These are phyloP conservation scores for Lagorchestes hirsutus DNA, from an alignment of 2,797 vertebrate species.

Conservation along the genomic window DNA sequence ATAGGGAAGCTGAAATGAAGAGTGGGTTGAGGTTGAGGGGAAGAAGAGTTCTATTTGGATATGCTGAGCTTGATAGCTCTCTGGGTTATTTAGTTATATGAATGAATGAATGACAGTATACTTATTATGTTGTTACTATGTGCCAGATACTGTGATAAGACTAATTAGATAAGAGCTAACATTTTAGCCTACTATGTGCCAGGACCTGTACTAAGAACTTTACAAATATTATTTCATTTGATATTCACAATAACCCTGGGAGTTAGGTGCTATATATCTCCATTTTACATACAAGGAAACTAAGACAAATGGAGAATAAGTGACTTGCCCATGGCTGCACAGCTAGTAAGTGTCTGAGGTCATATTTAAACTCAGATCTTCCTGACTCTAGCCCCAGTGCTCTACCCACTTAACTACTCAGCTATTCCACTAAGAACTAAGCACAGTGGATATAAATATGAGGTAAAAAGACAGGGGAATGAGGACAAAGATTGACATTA, in stretches of 20 bases:
- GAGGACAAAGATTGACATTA: not conserved
- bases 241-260: not conserved
- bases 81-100: not conserved
- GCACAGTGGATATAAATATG: not conserved
- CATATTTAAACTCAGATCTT: not conserved
- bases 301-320: not conserved
- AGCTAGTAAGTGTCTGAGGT: not conserved
- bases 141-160: not conserved
- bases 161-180: not conserved
- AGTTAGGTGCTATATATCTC: not conserved
- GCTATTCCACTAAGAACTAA: not conserved
- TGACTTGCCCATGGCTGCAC: not conserved
- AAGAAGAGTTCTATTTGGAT: not conserved
- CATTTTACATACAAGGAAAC: not conserved
- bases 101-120: not conserved
- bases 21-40: not conserved
- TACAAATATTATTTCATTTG: not conserved
- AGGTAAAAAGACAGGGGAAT: not conserved
- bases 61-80: not conserved
- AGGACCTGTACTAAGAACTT: not conserved
- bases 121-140: not conserved
- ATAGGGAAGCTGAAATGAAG: not conserved
- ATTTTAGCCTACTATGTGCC: not conserved
- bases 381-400: not conserved
- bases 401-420: not conserved